Base-by-base conservation (phyloP, 2,888 invertebrate species). In the Smittia aterrima region DNA sequence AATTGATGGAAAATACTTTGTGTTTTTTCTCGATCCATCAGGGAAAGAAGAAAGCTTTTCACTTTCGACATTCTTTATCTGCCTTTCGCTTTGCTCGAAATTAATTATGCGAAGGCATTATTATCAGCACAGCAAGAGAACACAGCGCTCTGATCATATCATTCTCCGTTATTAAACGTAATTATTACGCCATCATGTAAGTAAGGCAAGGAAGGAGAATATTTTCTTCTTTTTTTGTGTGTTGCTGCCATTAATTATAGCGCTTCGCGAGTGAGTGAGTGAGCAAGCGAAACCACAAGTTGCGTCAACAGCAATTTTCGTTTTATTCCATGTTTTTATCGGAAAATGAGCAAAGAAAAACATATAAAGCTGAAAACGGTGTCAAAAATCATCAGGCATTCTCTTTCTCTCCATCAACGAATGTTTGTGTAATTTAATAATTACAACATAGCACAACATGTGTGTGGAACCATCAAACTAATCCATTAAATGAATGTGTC, bases 401-500 rank as follows among this genome's bases (percentile, higher is more conserved):
- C 4, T 13, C 2, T 58, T 58, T 22, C 22, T 58, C 22, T 2
- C 20, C n/a, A 18, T 58, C 47, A 47, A 47, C 47, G 7, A 47
- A 47, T 58, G 22, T 58, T 58, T 58, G 58, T 71, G 70, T 72
- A 72, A 72, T 72, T 72, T 72, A 72, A 72, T 72, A 72, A 72
- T 72, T 72, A 72, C 62, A 62, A 25, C 53, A 54, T 54, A 53
- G 18, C 70, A 70, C 47, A 70, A 64, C 64, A 64, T 64, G 64
- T 47, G 16, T 47, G 4, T 24, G 22, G 27, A 64, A 24, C 22
- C 64, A 64, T 27, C 54, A 72, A 72, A 72, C 72, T 72, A 72
- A 72, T 72, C 72, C 72, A 72, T 72, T 72, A 72, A 72, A 54
- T 62, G 72, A 71, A 71, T 53, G 66, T 32, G 47, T 71, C 70